Base-by-base conservation (phyloP, 2,888 invertebrate genomes). In the Spilosoma lubricipeda region DNA sequence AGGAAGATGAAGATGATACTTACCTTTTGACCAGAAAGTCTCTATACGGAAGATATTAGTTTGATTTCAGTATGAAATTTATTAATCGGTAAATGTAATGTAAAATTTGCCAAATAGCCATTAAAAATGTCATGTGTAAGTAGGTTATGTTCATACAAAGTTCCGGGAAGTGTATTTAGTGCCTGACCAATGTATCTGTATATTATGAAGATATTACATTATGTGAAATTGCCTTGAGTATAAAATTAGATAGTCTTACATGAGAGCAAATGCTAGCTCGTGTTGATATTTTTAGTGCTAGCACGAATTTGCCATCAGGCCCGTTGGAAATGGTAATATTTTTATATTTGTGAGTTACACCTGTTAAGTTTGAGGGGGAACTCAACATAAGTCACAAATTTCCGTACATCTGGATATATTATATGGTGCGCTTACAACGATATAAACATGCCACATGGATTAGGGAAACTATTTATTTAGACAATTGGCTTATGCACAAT, bases 161-260 rank as follows among this genome's bases (percentile, higher is more conserved):
- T 87, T 89, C 88, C 85, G 85, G 88, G 89, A 88, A 89, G 81
- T 89, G 89, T 86, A 88, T 81, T 85, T 85, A 82, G 82, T 88
- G 86, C 88, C 86, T 82, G 87, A 90, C 90, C 85, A 87, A 92
- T 91, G 91, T 92, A 93, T 88, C 90, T 84, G 86, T 88, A 91
- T 90, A 91, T 91, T 91, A 91, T 90, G 91, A 90, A 90, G 88
- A 91, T 92, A 90, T 92, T 88, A 90, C 87, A 90, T 91, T 93
- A 92, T 91, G 87, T 88, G 88, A 86, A 83, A 86, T 92, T 89
- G 88, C 93, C 93, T 93, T 93, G 93, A 86, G 87, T 84, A 84
- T 90, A 93, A 93, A 92, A 90, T 93, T 93, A 93, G 92, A 91
- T 86, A 89, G 88, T 87, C 83, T 86, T 89, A 88, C 86, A 89